phyloP scores from a whole-genome alignment of 2,113 vertebrate species.

The Anser cygnoides region DNA sequence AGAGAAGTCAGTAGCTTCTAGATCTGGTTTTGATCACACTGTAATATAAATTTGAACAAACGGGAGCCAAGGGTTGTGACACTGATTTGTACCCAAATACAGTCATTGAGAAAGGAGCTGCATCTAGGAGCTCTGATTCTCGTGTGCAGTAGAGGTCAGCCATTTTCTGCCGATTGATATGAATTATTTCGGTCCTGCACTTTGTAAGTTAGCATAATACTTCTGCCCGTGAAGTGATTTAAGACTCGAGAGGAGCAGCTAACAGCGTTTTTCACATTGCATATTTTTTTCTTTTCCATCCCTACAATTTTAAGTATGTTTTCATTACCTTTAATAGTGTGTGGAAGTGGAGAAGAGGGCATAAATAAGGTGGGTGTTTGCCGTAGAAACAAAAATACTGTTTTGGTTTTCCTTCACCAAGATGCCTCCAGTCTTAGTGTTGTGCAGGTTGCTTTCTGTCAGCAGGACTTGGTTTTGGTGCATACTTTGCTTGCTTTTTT shows the following conservation, averaged over 20 bases:
- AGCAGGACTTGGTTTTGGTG: neutral
- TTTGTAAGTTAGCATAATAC: neutral
- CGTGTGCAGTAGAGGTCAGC: neutral
- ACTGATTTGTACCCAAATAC: neutral
- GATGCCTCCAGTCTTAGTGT: slow-evolving; percentile 14
- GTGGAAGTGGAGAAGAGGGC: neutral
- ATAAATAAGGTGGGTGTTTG: neutral
- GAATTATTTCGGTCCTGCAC: neutral
- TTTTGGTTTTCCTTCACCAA: slow-evolving; percentile 34
- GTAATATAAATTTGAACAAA: neutral
- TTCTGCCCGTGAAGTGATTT: neutral
- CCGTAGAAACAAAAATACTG: neutral
- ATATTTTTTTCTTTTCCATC: neutral
- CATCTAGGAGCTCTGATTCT: neutral
- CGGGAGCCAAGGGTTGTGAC: neutral
- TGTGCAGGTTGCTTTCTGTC: neutral
- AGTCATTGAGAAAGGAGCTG: neutral
- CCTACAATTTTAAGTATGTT: neutral
- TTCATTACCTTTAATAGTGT: neutral
- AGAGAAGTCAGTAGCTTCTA: neutral
- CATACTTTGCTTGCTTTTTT: neutral
- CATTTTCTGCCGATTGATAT: neutral
- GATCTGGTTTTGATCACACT: neutral
- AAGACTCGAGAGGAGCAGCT: neutral
- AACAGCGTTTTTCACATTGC: neutral